Conservation (phyloP, 2,797 vertebrate species). For the Anguilla obscura region DNA sequence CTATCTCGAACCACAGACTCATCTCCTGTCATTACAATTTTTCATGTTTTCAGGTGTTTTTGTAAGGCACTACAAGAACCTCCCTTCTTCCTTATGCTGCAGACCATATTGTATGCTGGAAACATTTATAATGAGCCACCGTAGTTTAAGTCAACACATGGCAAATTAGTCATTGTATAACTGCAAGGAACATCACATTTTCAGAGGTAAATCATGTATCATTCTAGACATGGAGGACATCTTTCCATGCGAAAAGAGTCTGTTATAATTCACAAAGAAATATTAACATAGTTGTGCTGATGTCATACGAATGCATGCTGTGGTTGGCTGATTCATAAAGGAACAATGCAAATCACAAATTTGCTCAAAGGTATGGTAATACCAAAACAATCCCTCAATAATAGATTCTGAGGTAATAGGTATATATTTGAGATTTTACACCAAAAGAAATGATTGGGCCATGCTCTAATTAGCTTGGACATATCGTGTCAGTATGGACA, state of each 20-base stretch:
- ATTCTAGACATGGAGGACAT: constrained; percentile 58
- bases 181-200: constrained; percentile 60
- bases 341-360: constrained; percentile 56
- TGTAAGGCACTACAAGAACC: constrained; percentile 47
- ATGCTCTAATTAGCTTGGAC: constrained; percentile 23
- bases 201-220: constrained; percentile 63
- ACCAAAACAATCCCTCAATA: constrained; percentile 19
- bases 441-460: constrained; percentile 64
- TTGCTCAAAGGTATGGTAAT: constrained; percentile 60
- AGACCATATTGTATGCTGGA: constrained; percentile 61
- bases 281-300: constrained; percentile 72
- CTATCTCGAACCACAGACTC: constrained; percentile 56
- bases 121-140: constrained; percentile 75
- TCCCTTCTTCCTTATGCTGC: constrained; percentile 52
- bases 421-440: constrained; percentile 58
- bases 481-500: not conserved
- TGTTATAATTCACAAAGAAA: constrained; percentile 59
- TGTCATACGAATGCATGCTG: constrained; percentile 67
- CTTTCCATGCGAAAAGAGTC: constrained; percentile 53
- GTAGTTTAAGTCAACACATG: constrained; percentile 54
- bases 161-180: constrained; percentile 66
- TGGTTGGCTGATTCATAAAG: constrained; percentile 60
- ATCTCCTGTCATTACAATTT: constrained; percentile 60
- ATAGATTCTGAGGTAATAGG: constrained; percentile 12
- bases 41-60: constrained; percentile 47